Percentiles rank a stretch among this genome's conserved stretches.
phyloP scores from a whole-genome alignment of 1,140 invertebrate genomes.

The Drosophila sp. region DNA sequence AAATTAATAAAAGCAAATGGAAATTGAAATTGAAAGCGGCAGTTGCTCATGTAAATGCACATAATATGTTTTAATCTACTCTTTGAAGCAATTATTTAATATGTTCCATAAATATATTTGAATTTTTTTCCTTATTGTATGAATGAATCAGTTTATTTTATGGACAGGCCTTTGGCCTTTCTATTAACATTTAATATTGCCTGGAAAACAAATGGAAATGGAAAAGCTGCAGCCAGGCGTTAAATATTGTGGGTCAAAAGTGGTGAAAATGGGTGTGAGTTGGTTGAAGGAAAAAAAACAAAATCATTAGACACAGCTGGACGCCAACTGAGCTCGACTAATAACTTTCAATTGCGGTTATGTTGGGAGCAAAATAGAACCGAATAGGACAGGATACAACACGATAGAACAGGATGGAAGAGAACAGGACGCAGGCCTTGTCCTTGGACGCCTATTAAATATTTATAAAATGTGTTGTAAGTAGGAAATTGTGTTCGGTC shows the following conservation, averaged over 20 bases:
- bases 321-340: slow-evolving; percentile 51
- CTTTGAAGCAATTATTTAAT: slow-evolving; percentile 1
- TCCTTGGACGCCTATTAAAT: slow-evolving; percentile 54
- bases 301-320: slow-evolving; percentile 52
- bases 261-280: slow-evolving; percentile 1
- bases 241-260: slow-evolving; percentile 23
- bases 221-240: slow-evolving; percentile 17
- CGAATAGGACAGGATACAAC: not conserved
- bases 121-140: not conserved
- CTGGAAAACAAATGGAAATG: not conserved
- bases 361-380: slow-evolving; percentile 31
- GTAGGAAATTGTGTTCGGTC: slow-evolving; percentile 60
- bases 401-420: not conserved
- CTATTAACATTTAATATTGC: slow-evolving; percentile 12
- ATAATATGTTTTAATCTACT: not conserved
- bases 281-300: slow-evolving; percentile 4
- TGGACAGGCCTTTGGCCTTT: not conserved
- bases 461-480: slow-evolving; percentile 65
- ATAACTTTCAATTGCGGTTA: slow-evolving; percentile 58
- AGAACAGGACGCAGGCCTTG: slow-evolving; percentile 9
- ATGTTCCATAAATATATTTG: not conserved
- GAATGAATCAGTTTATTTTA: slow-evolving; percentile 10
- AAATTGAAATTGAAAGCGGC: too few species aligned
- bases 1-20: too few species aligned
- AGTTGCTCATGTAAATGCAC: not conserved